Conservation (phyloP, 2,797 vertebrate genomes). For the Furcifer pardalis region DNA sequence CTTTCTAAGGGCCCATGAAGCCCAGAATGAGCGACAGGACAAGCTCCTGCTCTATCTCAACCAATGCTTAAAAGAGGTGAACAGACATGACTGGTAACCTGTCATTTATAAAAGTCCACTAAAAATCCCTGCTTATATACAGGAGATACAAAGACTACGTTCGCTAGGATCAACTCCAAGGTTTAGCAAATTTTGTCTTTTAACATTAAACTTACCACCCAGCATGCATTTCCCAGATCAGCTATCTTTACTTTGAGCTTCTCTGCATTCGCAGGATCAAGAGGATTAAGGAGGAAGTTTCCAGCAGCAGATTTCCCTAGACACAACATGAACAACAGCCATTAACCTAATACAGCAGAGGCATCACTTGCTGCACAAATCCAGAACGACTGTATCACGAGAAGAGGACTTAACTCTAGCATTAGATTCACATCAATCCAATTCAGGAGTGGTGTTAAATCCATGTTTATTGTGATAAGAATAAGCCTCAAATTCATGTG, state of each 20-base stretch:
- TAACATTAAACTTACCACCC: conserved; percentile 89
- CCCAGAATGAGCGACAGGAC: neutral
- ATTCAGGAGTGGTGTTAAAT: neutral
- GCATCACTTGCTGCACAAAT: conserved; percentile 54
- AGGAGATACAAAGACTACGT: conserved; percentile 13
- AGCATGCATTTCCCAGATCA: conserved; percentile 98
- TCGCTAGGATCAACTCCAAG: conserved; percentile 33
- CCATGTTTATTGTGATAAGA: neutral
- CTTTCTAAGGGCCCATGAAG: neutral
- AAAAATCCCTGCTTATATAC: neutral
- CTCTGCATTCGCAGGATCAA: conserved; percentile 94
- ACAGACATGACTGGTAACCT: neutral
- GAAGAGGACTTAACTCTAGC: neutral
- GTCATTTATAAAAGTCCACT: neutral
- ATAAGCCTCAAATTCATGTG: neutral
- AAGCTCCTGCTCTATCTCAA: neutral
- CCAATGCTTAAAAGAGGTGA: neutral
- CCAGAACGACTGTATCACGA: neutral
- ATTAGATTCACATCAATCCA: neutral
- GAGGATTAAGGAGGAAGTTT: conserved; percentile 93
- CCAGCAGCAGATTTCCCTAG: conserved; percentile 89
- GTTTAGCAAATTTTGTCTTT: conserved; percentile 31
- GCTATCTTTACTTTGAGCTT: conserved; percentile 99
- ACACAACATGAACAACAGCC: conserved; percentile 54
- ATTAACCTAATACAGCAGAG: conserved; percentile 40